Conservation (phyloP, 2,797 vertebrate genomes). For the Dallia pectoralis region DNA sequence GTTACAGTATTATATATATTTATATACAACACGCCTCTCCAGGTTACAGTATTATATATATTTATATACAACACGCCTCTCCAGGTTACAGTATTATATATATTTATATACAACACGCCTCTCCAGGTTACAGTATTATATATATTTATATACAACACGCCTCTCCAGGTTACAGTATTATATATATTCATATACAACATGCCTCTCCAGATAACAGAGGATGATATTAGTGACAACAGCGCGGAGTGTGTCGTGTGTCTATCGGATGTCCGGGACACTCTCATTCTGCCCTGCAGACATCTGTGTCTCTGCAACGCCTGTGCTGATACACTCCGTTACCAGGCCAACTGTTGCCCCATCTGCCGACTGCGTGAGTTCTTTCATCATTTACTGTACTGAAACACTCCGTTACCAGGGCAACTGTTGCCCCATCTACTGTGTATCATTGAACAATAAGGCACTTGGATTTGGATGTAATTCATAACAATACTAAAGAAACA, state of each 20-base stretch:
- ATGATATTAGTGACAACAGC: constrained; percentile 97
- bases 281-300: constrained; percentile 95
- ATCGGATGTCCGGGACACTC: constrained; percentile 93
- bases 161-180: no score
- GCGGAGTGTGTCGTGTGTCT: constrained; percentile 97
- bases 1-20: no score
- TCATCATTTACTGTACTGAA: constrained; percentile 46
- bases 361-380: constrained; percentile 88
- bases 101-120: no score
- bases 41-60: no score
- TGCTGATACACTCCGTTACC: constrained; percentile 93
- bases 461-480: no score
- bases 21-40: no score
- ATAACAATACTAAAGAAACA: neutral
- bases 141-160: no score
- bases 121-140: no score
- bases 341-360: constrained; percentile 98
- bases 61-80: no score
- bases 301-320: constrained; percentile 94
- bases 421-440: constrained; percentile 95
- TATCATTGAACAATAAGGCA: constrained; percentile 77
- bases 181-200: no score
- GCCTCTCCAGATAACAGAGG: constrained; percentile 83
- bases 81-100: no score
- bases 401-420: constrained; percentile 95